A percentile compares a stretch with the other conserved stretches of the same genome.
These are phyloP conservation scores for Gadus macrocephalus DNA, from an alignment of 2,113 vertebrate species.

Conservation along the genomic window DNA sequence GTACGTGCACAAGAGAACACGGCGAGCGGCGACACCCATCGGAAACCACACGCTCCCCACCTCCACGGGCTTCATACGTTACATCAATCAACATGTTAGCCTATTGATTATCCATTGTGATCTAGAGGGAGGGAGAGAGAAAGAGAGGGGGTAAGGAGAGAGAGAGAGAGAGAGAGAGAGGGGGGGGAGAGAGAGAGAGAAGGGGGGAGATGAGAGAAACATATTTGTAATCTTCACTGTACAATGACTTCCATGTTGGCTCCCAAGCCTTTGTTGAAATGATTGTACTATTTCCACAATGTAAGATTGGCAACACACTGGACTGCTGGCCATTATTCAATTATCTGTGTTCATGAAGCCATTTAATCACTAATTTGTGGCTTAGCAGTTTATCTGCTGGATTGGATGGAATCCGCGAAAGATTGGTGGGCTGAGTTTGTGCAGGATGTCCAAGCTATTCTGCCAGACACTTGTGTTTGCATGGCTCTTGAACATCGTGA, in stretches of 20 bases:
- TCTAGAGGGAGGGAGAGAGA: background rate
- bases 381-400: background rate
- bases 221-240: background rate
- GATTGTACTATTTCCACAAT: constrained; percentile 5
- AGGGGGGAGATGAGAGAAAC: background rate
- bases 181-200: too few relatives aligned
- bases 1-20: background rate
- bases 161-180: too few relatives aligned
- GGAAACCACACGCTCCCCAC: constrained; percentile 20
- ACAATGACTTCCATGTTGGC: background rate
- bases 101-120: background rate
- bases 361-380: constrained; percentile 3
- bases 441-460: background rate
- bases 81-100: constrained; percentile 3
- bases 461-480: background rate
- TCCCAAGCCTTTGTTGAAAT: background rate
- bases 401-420: background rate
- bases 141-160: too few relatives aligned
- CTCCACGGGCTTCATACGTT: constrained; percentile 9
- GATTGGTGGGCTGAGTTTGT: background rate
- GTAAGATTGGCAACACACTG: background rate
- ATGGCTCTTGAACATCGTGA: background rate
- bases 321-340: background rate
- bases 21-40: constrained; percentile 1
- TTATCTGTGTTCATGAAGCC: constrained; percentile 5